Evolutionary conservation across 2,888 invertebrate species (phyloP), one percentile per base, ranked within the genome.

Genomic region (Cosmia pyralina): DNA sequence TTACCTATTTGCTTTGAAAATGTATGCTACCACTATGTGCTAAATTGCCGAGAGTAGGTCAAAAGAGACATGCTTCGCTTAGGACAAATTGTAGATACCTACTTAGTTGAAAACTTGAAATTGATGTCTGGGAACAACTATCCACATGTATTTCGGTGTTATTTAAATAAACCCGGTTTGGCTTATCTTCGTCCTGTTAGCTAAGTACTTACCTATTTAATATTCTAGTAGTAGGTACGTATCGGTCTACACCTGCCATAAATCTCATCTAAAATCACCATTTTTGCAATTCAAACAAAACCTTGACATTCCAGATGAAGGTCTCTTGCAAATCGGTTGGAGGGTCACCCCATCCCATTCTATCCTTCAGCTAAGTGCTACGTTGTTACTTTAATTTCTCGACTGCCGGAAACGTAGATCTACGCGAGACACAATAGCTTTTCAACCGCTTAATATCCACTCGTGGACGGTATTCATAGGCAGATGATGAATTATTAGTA

Each of bases 31-130:
- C 66, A 60, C 48, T 22, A 28, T 75, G 75, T 75, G 50, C 75
- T 69, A 59, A 79, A 77, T 81, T 74, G 41, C 63, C 22, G 8
- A 63, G 69, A 82, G 81, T 85, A 82, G 85, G 86, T 85, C 87
- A 79, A 77, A 76, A 70, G 75, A 79, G 69, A 82, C 73, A 71
- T 44, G 74, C 5, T 19, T 72, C 38, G 60, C 52, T 76, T 64
- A 34, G 34, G 41, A 64, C 44, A 11, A 28, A 50, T 44, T 67
- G 34, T 52, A 28, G 28, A 3, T 28, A 28, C 28, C 28, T 28
- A 28, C 28, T 28, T 28, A 57, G 60, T 52, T 53, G n/a, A 50
- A 19, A 22, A 15, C 2, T n/a, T 44, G 13, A 34, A n/a, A 50
- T 28, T 17, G 11, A 60, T 34, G 28, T 46, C 34, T 64, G 7